Base-by-base conservation (phyloP, 2,888 invertebrate genomes). In the Adineta ricciae region DNA sequence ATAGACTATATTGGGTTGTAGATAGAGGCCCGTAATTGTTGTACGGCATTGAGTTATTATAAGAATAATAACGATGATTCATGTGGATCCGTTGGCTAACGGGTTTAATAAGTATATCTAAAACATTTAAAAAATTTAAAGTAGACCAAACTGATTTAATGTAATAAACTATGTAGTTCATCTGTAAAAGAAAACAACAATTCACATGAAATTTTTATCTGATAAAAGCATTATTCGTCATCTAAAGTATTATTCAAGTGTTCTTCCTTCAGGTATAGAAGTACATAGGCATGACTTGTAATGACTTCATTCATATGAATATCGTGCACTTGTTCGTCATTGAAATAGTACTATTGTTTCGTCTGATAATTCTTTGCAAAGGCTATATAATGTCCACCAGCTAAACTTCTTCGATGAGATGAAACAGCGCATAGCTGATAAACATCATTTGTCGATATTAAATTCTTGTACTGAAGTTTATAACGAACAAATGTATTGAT, bases 331-430 rank as follows among this genome's bases (percentile, higher is more conserved):
- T 11, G 9, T 24, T 21, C 7, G 32, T 64, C 64, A 64, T 64
- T 64, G 27, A 64, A 64, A 32, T 7, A 27, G 32, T 64, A 64
- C 64, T 32, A 64, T 32, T 32, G 64, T 32, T 64, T 32, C 24
- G 4, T 64, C 2, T 16, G 32, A 11, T 16, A 1, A 64, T 64
- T 64, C 32, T 3, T 64, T 0, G 64, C 64, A 32, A 64, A 16
- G 1, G 64, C 32, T 64, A 16, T 64, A 52, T 83, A 86, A 83
- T 86, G 86, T 19, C 86, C 86, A 21, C 73, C n/a, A 38, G 83
- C 83, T 16, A 86, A 38, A 54, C 52, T 46, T 46, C 86, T 86
- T 3, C 32, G 14, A 50, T 86, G 86, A 52, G 50, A 86, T 36
- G 72, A 83, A 19, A 86, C 86, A 32, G 86, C 84, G 38, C 72